A percentile compares a stretch with the other conserved stretches of the same genome.
phyloP scores from a whole-genome alignment of 2,113 vertebrate species.

The Rhabdomys dilectus region DNA sequence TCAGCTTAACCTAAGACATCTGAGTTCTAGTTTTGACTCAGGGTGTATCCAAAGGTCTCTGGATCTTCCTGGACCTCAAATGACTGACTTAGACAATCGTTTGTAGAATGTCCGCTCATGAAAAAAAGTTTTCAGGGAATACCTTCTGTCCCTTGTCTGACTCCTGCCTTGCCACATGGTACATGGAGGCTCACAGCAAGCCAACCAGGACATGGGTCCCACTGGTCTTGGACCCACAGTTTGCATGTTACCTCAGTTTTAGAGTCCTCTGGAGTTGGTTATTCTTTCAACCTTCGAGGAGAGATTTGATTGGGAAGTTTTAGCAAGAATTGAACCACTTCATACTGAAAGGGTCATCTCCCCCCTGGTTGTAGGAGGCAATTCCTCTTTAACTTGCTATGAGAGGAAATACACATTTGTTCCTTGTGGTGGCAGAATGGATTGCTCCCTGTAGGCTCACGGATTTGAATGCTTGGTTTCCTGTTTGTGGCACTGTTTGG shows the following conservation, averaged over 20 bases:
- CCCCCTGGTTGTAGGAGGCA: not conserved
- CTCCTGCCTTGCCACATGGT: fast-evolving
- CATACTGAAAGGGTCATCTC: not conserved
- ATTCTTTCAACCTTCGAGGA: not conserved
- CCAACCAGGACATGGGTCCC: not conserved
- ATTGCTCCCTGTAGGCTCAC: not conserved
- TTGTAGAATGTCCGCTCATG: not conserved
- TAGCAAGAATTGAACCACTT: not conserved
- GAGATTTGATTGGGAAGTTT: not conserved
- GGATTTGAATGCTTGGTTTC: not conserved
- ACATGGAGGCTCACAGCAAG: not conserved
- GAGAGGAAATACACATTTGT: not conserved
- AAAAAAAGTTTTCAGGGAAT: not conserved
- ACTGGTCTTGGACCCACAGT: not conserved
- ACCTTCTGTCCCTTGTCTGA: not conserved
- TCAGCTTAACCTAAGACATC: not conserved
- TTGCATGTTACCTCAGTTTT: not conserved
- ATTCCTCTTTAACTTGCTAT: not conserved
- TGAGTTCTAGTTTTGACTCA: not conserved
- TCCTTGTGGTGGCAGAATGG: not conserved
- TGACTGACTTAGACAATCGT: not conserved
- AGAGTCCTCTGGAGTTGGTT: not conserved
- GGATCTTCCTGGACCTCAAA: not conserved
- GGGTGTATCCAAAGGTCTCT: not conserved
- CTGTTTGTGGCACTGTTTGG: not conserved